These are phyloP conservation scores for Glareola pratincola DNA, from an alignment of 2,113 vertebrate genomes.

Conservation along the genomic window DNA sequence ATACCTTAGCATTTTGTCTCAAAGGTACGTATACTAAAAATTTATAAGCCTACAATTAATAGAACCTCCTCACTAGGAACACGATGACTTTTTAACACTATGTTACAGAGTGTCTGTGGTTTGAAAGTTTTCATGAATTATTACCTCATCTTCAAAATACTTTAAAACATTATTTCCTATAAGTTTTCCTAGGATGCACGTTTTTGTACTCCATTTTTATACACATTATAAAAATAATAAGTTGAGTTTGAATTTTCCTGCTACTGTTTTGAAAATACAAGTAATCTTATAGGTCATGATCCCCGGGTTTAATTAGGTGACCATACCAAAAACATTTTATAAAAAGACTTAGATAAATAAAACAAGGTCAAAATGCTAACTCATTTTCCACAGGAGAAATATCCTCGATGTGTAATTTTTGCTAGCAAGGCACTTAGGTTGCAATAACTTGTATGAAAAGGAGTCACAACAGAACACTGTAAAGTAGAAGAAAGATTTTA, in stretches of 20 bases:
- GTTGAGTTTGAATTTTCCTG: neutral
- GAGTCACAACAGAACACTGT: neutral
- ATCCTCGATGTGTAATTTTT: neutral
- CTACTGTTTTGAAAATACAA: conserved; percentile 6
- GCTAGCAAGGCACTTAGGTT: neutral
- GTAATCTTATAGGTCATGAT: neutral
- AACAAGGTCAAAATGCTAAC: conserved; percentile 23
- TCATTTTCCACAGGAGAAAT: conserved; percentile 1
- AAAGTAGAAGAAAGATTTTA: neutral
- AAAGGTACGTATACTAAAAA: neutral
- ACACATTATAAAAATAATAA: neutral
- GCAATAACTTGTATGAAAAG: neutral
- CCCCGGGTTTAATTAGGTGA: conserved; percentile 21
- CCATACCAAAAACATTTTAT: neutral
- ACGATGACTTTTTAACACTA: fast-evolving
- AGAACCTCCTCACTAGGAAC: neutral
- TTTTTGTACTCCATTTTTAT: neutral
- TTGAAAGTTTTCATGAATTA: neutral
- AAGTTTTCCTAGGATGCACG: neutral
- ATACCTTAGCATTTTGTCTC: neutral
- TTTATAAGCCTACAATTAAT: neutral
- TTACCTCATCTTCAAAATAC: neutral
- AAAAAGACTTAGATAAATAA: neutral
- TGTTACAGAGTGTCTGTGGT: neutral
- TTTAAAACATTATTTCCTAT: neutral